Evolutionary conservation across 2,888 invertebrate species (phyloP).

Genomic region (Deilephila porcellus): DNA sequence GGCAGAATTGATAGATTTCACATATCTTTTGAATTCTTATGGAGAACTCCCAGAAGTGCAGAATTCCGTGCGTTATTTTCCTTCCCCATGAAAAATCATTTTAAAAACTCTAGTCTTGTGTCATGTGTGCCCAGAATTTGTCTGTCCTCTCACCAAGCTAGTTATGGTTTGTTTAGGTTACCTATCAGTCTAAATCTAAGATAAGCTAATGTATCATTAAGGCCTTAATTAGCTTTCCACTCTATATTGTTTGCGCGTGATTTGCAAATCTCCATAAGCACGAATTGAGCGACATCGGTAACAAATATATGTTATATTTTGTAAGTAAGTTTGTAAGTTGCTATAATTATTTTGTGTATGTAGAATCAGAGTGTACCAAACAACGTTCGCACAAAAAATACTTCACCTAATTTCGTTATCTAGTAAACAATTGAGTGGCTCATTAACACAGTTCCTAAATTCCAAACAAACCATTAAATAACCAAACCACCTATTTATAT

Average conservation of each 20-base stretch:
- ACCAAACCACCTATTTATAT: not conserved
- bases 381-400: constrained; percentile 6
- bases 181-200: not conserved
- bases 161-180: not conserved
- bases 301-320: not conserved
- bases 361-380: not conserved
- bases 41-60: no score
- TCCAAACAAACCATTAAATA: constrained; percentile 6
- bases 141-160: no score
- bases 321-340: not conserved
- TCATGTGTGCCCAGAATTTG: no score
- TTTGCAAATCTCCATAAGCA: not conserved
- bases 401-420: constrained; percentile 1
- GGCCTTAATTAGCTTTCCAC: not conserved
- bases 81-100: no score
- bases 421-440: constrained; percentile 6
- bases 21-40: no score
- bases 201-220: not conserved
- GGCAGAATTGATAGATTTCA: no score
- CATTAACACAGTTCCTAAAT: constrained; percentile 1
- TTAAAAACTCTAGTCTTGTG: no score
- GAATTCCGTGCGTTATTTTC: no score
- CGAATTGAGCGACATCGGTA: not conserved
- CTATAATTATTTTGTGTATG: not conserved
- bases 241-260: not conserved